Conservation (phyloP, 2,113 vertebrate genomes). For the Leucopsar rothschildi region DNA sequence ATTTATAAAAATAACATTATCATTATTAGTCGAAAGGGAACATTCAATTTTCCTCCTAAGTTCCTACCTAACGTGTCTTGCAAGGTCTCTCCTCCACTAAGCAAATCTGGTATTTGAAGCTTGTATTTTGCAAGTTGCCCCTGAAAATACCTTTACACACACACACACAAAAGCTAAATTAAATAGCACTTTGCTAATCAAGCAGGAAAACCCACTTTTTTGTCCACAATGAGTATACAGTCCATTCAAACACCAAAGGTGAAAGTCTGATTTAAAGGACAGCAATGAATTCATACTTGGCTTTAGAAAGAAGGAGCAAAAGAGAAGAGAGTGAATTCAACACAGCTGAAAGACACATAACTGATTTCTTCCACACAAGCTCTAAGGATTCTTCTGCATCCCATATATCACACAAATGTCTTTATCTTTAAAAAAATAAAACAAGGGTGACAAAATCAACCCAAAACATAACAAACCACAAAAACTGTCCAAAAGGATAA, state of each 20-base stretch:
- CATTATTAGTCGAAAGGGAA: neutral
- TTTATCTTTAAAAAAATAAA: neutral
- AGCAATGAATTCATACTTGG: neutral
- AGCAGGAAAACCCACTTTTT: neutral
- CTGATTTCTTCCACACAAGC: neutral
- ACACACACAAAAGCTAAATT: neutral
- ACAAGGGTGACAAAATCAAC: neutral
- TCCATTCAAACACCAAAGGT: neutral
- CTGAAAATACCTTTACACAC: neutral
- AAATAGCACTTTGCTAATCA: neutral
- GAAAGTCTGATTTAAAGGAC: neutral
- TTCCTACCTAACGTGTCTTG: neutral
- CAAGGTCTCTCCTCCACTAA: neutral
- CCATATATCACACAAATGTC: neutral
- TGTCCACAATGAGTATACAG: neutral
- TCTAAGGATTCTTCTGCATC: neutral
- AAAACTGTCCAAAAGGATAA: neutral
- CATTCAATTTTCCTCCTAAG: neutral
- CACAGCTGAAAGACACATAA: fast-evolving
- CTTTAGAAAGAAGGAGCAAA: neutral
- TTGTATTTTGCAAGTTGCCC: neutral
- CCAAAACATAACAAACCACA: neutral
- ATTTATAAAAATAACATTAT: neutral
- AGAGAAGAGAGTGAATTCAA: neutral
- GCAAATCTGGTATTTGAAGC: neutral